Percentiles rank a stretch among this genome's conserved stretches.
Conservation (phyloP, 2,888 invertebrate genomes). For the Microplitis deprimator region DNA sequence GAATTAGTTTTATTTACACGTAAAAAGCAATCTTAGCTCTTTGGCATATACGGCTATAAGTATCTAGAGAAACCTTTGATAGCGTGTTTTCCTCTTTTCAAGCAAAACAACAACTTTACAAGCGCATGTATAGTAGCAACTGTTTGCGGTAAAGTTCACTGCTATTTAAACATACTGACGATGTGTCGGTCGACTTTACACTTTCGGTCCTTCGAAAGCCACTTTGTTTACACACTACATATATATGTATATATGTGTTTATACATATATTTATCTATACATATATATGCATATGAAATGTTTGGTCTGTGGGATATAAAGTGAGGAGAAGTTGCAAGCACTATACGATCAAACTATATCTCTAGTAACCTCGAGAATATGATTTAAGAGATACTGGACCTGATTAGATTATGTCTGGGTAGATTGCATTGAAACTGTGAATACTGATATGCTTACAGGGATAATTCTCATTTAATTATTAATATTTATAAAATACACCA, state of each 20-base stretch:
- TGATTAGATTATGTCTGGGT: not conserved
- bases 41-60: not conserved
- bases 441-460: not conserved
- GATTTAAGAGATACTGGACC: not conserved
- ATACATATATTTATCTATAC: not conserved
- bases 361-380: not conserved
- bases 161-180: conserved; percentile 51
- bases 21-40: not conserved
- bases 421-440: not conserved
- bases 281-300: conserved; percentile 11
- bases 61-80: not conserved
- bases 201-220: conserved; percentile 34
- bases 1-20: not conserved
- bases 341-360: not conserved
- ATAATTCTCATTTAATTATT: not conserved
- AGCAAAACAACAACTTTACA: conserved; percentile 47
- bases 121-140: conserved; percentile 42
- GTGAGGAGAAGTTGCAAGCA: not conserved
- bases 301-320: conserved; percentile 17
- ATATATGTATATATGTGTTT: conserved; percentile 12
- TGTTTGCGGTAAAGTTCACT: conserved; percentile 54
- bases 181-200: conserved; percentile 45
- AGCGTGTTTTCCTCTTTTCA: conserved; percentile 28
- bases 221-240: conserved; percentile 22
- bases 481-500: no score